Evolutionary conservation across 2,888 invertebrate species (phyloP).

Genomic region (Cyaniris semiargus): DNA sequence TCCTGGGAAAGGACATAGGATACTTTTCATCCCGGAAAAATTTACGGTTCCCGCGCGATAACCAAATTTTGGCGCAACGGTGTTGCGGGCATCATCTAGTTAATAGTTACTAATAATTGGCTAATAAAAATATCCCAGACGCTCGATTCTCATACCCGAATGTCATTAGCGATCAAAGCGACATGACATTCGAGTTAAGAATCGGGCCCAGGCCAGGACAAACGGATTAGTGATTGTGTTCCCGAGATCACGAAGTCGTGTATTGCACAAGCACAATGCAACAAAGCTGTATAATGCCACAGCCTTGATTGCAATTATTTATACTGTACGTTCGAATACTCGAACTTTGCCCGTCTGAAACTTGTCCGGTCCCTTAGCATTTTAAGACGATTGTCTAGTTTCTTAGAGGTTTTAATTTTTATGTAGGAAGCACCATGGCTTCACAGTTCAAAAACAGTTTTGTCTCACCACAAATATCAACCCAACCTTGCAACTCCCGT

Average conservation of each 20-base stretch:
- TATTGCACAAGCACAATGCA: conserved; percentile 16
- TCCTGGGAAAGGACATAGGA: too few relatives aligned
- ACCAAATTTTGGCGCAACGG: too few relatives aligned
- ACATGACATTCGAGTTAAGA: neutral
- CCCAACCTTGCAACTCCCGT: neutral
- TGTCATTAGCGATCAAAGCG: neutral
- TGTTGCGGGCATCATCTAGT: too few relatives aligned
- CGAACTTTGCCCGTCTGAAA: conserved; percentile 15
- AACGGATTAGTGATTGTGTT: neutral
- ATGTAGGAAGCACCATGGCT: too few relatives aligned
- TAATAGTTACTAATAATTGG: too few relatives aligned
- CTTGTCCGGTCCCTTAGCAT: neutral
- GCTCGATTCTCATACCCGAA: too few relatives aligned
- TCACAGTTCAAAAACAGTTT: neutral
- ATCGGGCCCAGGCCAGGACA: neutral
- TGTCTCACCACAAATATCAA: too few relatives aligned
- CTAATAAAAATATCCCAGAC: too few relatives aligned
- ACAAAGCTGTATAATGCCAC: conserved; percentile 13
- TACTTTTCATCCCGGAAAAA: too few relatives aligned
- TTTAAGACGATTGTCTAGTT: too few relatives aligned
- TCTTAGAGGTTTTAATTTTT: too few relatives aligned
- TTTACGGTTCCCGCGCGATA: too few relatives aligned
- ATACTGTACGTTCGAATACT: neutral
- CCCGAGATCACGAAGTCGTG: conserved; percentile 11
- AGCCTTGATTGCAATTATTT: conserved; percentile 20